Conservation (phyloP, 2,797 vertebrate species). For the Muscicapa striata region DNA sequence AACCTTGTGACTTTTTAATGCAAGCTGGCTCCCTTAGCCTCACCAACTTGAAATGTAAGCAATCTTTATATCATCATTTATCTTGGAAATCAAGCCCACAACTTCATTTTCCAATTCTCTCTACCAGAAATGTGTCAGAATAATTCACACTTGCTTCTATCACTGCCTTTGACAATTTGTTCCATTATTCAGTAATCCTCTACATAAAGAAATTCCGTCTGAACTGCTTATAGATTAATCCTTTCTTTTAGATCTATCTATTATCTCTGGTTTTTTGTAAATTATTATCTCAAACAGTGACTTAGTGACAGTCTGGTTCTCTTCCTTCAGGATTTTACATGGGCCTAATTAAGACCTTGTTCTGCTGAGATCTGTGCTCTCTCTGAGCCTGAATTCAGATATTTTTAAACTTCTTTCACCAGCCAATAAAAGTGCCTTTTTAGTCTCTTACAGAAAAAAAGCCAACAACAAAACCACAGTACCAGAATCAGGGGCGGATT, state of each 20-base stretch:
- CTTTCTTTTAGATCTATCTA: slow-evolving; percentile 49
- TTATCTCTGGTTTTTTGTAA: slow-evolving; percentile 44
- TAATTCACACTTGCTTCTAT: slow-evolving; percentile 64
- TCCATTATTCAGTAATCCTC: slow-evolving; percentile 60
- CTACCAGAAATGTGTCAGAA: slow-evolving; percentile 63
- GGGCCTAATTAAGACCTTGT: background rate
- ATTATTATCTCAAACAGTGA: slow-evolving; percentile 40
- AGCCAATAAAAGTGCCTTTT: background rate
- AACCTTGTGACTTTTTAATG: background rate
- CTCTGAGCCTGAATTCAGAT: background rate
- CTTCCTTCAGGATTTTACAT: background rate
- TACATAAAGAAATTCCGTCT: slow-evolving; percentile 60
- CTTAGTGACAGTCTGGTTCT: background rate
- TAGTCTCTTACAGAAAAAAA: background rate
- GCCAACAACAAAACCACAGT: background rate
- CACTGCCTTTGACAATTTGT: slow-evolving; percentile 65
- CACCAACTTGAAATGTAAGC: slow-evolving; percentile 53
- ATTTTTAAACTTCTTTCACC: background rate
- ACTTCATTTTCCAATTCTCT: slow-evolving; percentile 34
- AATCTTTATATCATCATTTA: slow-evolving; percentile 48
- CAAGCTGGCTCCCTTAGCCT: background rate
- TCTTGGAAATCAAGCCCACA: slow-evolving; percentile 46
- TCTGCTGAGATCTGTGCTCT: background rate
- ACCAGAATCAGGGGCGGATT: background rate
- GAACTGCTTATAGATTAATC: slow-evolving; percentile 59